Evolutionary conservation across 2,113 vertebrate genomes (phyloP), one percentile per base, ranked within the genome.

Genomic region (Anas platyrhynchos): DNA sequence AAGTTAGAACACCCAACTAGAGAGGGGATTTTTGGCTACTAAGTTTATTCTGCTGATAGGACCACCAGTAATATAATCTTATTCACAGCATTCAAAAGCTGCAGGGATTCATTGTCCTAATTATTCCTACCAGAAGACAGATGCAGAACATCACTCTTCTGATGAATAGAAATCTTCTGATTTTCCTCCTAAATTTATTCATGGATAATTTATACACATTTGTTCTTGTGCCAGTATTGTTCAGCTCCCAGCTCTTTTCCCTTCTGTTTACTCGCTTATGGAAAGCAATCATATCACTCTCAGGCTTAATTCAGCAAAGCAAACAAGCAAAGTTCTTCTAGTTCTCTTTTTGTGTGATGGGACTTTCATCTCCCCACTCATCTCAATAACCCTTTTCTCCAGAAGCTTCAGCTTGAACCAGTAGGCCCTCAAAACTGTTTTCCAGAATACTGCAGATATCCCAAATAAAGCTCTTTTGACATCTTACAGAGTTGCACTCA

Each of bases 201-300:
- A 84, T 89, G 58, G 86, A 87, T 96, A 92, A 95, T 96, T 94
- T 91, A 93, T 89, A 93, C 56, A 44, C 48, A 68, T 84, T 86
- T 79, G 56, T 89, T 92, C 83, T 79, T 89, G 43, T 91, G 81
- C 69, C 94, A 93, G 62, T 79, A 89, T 95, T 96, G 80, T 94
- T 96, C 83, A 91, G 71, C 62, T 93, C 71, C 38, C 71, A 84
- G 73, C 62, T 73, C 26, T 86, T 72, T 91, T 78, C 85, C 77
- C 62, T 93, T 83, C 83, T 84, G 77, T 92, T 96, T 95, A 68
- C 32, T 92, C 72, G 58, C 83, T 92, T 87, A 56, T 68, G 54
- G 62, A 93, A 89, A 92, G 81, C 58, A 89, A 84, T 95, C 68
- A 38, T 65, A 89, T 81, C 62, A 84, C 26, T 92, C 74, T 86